These are phyloP conservation scores for Sycophaga agraensis DNA, from an alignment of 1,140 invertebrate species.

Conservation along the genomic window DNA sequence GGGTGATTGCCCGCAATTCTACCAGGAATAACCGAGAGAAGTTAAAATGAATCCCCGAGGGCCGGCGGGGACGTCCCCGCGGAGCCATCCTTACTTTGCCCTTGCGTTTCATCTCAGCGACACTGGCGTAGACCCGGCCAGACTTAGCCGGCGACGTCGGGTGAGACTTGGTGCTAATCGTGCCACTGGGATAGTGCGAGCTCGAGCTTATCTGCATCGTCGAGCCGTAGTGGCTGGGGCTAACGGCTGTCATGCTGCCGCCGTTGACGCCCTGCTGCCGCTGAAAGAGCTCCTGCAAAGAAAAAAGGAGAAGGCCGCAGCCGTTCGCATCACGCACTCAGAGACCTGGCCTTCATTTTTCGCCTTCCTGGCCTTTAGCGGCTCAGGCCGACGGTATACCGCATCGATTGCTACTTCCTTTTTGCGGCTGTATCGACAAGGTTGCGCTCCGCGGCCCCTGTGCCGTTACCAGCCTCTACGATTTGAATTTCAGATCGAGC, in stretches of 20 bases:
- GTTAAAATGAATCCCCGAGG: too few species aligned
- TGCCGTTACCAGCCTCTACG: too few species aligned
- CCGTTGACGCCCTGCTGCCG: slow-evolving; percentile 64
- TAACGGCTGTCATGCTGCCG: slow-evolving; percentile 24
- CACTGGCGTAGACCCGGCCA: slow-evolving; percentile 83
- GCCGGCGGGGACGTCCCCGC: background rate
- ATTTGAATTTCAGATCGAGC: too few species aligned
- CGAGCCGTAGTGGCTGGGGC: slow-evolving; percentile 46
- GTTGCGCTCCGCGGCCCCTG: too few species aligned
- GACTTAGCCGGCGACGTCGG: slow-evolving; percentile 67
- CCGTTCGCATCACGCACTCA: slow-evolving; percentile 12
- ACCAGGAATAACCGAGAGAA: too few species aligned
- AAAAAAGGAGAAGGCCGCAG: slow-evolving; percentile 42
- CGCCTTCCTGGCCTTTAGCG: background rate
- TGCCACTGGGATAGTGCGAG: slow-evolving; percentile 65
- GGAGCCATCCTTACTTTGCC: slow-evolving; percentile 65
- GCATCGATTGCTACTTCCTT: too few species aligned
- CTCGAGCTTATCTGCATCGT: slow-evolving; percentile 67
- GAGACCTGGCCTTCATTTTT: slow-evolving; percentile 11
- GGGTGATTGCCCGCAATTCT: too few species aligned
- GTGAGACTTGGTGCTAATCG: slow-evolving; percentile 60
- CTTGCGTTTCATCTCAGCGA: slow-evolving; percentile 90
- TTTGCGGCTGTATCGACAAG: too few species aligned
- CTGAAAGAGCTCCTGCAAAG: slow-evolving; percentile 76
- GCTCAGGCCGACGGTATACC: too few species aligned